phyloP scores from a whole-genome alignment of 2,113 vertebrate genomes.

The Campylomormyrus tamandua region DNA sequence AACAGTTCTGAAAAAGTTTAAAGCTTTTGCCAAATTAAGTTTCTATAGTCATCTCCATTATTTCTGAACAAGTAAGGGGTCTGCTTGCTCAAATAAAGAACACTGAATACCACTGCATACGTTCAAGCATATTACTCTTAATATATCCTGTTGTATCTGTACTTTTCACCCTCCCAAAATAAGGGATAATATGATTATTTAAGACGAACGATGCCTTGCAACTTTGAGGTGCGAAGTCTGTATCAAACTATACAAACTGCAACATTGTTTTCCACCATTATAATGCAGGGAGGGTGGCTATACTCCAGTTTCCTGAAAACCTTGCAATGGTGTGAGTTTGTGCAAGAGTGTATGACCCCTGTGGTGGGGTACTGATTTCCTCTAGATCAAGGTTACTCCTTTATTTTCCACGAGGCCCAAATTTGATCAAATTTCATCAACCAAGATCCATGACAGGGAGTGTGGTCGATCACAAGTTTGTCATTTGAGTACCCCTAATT shows the following conservation, averaged over 20 bases:
- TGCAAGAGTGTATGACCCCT: background rate
- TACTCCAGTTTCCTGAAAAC: background rate
- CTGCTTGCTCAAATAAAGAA: background rate
- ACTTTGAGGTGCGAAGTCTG: background rate
- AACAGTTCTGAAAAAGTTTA: background rate
- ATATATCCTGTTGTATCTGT: background rate
- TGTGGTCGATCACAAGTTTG: background rate
- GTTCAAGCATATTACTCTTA: background rate
- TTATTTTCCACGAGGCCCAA: background rate
- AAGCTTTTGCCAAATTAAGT: background rate
- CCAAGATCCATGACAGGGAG: background rate
- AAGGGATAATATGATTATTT: background rate
- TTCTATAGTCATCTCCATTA: background rate
- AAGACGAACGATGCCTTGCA: background rate
- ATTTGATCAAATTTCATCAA: background rate
- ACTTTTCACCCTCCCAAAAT: background rate
- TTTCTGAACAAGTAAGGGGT: background rate
- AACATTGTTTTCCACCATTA: background rate
- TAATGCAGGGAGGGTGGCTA: background rate
- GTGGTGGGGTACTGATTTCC: background rate
- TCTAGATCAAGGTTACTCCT: background rate
- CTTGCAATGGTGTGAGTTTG: background rate
- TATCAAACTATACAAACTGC: background rate
- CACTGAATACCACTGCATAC: background rate
- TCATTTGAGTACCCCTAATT: background rate